Evolutionary conservation across 1,140 invertebrate genomes (phyloP).

Genomic region (Solenopsis invicta): DNA sequence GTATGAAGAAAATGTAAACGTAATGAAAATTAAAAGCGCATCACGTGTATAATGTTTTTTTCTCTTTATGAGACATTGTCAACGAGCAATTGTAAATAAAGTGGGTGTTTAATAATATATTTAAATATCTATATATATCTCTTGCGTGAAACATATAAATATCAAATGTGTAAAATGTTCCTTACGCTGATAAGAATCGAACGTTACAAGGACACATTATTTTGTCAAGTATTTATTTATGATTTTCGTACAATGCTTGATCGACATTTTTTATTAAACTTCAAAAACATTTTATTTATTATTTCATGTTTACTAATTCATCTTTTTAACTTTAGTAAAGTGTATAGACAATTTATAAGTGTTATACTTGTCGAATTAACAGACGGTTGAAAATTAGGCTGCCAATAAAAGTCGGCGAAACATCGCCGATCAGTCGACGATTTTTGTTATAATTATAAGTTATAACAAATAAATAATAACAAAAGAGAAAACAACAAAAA

Average conservation of each 20-base stretch:
- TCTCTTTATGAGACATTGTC: slow-evolving; percentile 72
- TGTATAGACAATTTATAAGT: slow-evolving; percentile 10
- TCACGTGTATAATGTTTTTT: slow-evolving; percentile 74
- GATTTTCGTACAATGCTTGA: slow-evolving; percentile 71
- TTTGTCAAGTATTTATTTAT: slow-evolving; percentile 71
- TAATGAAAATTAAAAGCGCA: slow-evolving; percentile 59
- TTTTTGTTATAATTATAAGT: slow-evolving; percentile 75
- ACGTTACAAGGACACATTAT: not conserved
- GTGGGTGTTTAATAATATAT: slow-evolving; percentile 82
- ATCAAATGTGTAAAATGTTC: not conserved
- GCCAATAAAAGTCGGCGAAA: slow-evolving; percentile 49
- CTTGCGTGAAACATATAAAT: not conserved
- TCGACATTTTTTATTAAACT: slow-evolving; percentile 74
- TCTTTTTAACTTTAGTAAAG: slow-evolving; percentile 55
- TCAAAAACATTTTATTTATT: slow-evolving; percentile 56
- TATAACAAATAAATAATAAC: slow-evolving; percentile 85
- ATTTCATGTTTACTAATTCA: not conserved
- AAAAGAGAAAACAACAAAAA: slow-evolving; percentile 80
- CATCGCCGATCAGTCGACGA: slow-evolving; percentile 33
- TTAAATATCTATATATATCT: slow-evolving; percentile 12
- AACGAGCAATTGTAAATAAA: slow-evolving; percentile 84
- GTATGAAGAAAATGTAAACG: slow-evolving; percentile 51
- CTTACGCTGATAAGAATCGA: not conserved
- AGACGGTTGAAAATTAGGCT: slow-evolving; percentile 43
- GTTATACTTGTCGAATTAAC: slow-evolving; percentile 62